A percentile compares a stretch with the other conserved stretches of the same genome.
Conservation (phyloP, 2,888 invertebrate species). For the Resseliella maxima region DNA sequence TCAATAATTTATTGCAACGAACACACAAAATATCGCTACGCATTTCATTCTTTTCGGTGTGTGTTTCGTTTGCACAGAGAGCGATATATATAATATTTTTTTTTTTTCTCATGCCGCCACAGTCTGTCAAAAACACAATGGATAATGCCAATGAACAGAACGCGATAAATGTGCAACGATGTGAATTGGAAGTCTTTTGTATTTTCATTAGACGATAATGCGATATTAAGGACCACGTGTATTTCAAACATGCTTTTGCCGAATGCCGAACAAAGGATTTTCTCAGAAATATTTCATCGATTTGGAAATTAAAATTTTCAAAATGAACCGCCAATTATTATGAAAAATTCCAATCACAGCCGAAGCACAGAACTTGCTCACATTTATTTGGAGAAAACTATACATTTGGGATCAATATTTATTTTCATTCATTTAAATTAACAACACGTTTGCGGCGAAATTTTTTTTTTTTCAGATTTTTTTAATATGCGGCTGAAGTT, state of each 20-base stretch:
- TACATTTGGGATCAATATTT: not conserved
- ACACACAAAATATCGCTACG: slow-evolving; percentile 19
- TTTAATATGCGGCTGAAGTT: too few species aligned
- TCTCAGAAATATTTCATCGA: slow-evolving; percentile 32
- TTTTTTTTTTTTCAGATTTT: too few species aligned
- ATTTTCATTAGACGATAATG: not conserved
- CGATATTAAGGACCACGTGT: not conserved
- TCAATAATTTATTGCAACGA: slow-evolving; percentile 39
- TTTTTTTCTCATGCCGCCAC: not conserved
- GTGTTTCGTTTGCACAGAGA: not conserved
- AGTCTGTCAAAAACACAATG: slow-evolving; percentile 10
- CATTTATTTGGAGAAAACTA: not conserved
- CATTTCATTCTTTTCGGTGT: not conserved
- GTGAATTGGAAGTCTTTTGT: slow-evolving; percentile 41
- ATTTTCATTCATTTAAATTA: too few species aligned
- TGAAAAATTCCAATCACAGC: not conserved
- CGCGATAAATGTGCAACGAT: not conserved
- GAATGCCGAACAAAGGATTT: slow-evolving; percentile 23
- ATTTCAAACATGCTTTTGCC: not conserved
- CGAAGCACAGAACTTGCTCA: too few species aligned
- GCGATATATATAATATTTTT: not conserved
- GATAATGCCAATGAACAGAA: slow-evolving; percentile 25
- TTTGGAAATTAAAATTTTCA: slow-evolving; percentile 16
- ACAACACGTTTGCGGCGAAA: too few species aligned
- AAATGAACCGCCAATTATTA: slow-evolving; percentile 12